Percentiles rank a stretch among this genome's conserved stretches.
These are phyloP conservation scores for Odontomachus brunneus DNA, from an alignment of 1,140 invertebrate genomes.

Conservation along the genomic window DNA sequence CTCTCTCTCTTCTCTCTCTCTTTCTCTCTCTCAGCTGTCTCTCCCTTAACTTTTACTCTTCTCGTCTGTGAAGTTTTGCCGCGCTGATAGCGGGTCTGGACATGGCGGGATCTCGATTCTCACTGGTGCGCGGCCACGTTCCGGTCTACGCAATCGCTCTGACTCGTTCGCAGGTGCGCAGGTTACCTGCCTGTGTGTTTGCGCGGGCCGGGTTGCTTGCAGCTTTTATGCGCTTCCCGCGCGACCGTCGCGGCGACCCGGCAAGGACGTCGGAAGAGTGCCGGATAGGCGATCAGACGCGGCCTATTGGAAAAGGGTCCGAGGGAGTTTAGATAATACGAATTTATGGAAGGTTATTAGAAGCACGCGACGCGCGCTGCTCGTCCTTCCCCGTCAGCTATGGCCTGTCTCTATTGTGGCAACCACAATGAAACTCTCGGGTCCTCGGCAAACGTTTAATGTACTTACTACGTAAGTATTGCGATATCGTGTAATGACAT, in stretches of 20 bases:
- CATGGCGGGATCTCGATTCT: slow-evolving; percentile 76
- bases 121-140: slow-evolving; percentile 75
- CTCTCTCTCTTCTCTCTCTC: not conserved
- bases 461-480: too few species aligned
- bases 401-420: not conserved
- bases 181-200: slow-evolving; percentile 55
- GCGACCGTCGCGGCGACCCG: slow-evolving; percentile 50
- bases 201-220: slow-evolving; percentile 20
- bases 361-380: slow-evolving; percentile 53
- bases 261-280: slow-evolving; percentile 64
- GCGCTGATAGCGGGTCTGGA: slow-evolving; percentile 67
- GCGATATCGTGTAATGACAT: not conserved
- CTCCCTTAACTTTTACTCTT: too few species aligned
- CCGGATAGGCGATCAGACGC: slow-evolving; percentile 29
- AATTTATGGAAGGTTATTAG: slow-evolving; percentile 56
- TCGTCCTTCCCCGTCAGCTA: slow-evolving; percentile 1
- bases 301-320: slow-evolving; percentile 13
- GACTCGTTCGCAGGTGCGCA: slow-evolving; percentile 71
- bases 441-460: not conserved
- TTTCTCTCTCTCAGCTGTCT: too few species aligned
- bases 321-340: slow-evolving; percentile 48
- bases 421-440: slow-evolving; percentile 24
- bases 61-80: not conserved
- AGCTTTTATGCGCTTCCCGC: slow-evolving; percentile 65
- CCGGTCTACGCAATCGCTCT: slow-evolving; percentile 77